phyloP scores from a whole-genome alignment of 2,797 vertebrate genomes.

The Tadarida brasiliensis region DNA sequence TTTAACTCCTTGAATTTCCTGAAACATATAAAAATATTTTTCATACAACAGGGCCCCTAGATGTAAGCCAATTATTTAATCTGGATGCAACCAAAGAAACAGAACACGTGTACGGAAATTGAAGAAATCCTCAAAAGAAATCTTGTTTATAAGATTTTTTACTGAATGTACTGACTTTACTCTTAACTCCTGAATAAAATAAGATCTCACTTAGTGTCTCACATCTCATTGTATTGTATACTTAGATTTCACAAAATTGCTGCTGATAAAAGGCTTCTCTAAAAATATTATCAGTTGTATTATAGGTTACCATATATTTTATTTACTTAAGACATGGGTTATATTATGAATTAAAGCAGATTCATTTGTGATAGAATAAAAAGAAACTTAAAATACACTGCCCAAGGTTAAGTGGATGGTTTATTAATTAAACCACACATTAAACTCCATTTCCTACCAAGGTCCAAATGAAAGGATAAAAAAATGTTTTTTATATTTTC shows the following conservation, averaged over 20 bases:
- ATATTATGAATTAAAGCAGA: not conserved
- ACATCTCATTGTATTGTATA: not conserved
- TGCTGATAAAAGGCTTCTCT: not conserved
- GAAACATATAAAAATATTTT: slow-evolving; percentile 27
- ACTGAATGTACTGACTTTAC: not conserved
- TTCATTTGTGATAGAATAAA: not conserved
- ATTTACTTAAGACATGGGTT: slow-evolving; percentile 25
- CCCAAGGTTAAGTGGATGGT: not conserved
- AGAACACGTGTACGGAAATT: not conserved
- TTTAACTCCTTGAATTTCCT: slow-evolving; percentile 15
- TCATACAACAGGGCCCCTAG: not conserved
- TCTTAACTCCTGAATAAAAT: not conserved
- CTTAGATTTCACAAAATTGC: slow-evolving; percentile 25
- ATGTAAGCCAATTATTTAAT: slow-evolving; percentile 24
- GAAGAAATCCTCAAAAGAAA: slow-evolving; percentile 30
- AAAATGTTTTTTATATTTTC: not conserved
- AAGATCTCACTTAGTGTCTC: not conserved
- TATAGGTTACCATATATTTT: not conserved
- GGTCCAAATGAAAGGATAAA: not conserved
- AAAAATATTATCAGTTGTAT: not conserved
- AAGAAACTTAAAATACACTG: slow-evolving; percentile 36
- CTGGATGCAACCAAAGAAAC: slow-evolving; percentile 8
- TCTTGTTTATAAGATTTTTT: not conserved
- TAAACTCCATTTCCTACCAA: not conserved
- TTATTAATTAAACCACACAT: not conserved